Base-by-base conservation (phyloP, 53 echinoderm and acorn worm species). In the Mesocentrotus franciscanus region DNA sequence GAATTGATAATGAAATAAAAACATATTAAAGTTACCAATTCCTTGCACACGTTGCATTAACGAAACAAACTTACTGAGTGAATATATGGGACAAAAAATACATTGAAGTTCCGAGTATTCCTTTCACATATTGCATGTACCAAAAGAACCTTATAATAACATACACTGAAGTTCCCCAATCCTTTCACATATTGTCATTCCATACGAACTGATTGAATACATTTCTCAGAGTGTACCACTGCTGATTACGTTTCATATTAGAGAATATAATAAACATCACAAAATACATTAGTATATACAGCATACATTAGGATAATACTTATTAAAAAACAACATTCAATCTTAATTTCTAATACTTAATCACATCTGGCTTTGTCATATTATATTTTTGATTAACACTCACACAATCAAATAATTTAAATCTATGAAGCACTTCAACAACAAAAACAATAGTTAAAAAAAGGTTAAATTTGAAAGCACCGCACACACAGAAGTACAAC, bases 331-430 rank as follows among this genome's bases (percentile, higher is more conserved):
- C 56, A 87, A 87, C 87, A 87, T 87, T 87, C 55, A 87, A 58
- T 57, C 11, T 58, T 87, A 18, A 17, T 22, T 81, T 36, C 49
- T n/a, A 24, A 59, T 57, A 87, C 26, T 87, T 27, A 56, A 22
- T 58, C 87, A 58, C n/a, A 3, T 87, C 87, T 87, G 87, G 87
- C 87, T 87, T 87, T 87, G 87, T 87, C 87, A 87, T 87, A 87
- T 87, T 87, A 87, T 58, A 87, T 58, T 26, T 87, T 57, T 12
- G 29, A 58, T 33, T 10, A 87, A 87, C 87, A 87, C 87, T 87
- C 87, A 87, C 87, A 87, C 87, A n/a, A 57, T 56, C 87, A 56
- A 85, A 26, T 83, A 39, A 55, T 27, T 87, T n/a, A n/a, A 58
- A 58, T 87, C 87, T 87, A 87, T 26, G 26, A 57, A 87, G 58